These are phyloP conservation scores for Idaea straminata DNA, from an alignment of 2,888 invertebrate species.

Conservation along the genomic window DNA sequence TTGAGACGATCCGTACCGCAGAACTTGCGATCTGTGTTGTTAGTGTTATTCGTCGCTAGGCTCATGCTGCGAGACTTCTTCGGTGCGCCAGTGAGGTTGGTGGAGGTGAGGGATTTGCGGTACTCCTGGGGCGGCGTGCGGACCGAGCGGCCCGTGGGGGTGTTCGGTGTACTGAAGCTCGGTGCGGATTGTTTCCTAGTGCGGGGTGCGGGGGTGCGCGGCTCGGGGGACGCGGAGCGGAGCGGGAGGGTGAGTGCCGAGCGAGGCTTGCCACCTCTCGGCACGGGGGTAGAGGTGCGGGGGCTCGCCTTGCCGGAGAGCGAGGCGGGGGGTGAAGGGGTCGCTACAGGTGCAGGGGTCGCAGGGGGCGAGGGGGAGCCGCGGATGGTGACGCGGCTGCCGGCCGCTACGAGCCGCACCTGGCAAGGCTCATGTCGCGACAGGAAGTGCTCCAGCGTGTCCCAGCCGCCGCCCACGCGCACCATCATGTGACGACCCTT, in stretches of 20 bases:
- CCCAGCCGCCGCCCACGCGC: slow-evolving; percentile 96
- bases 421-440: slow-evolving; percentile 93
- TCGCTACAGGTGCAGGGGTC: slow-evolving; percentile 29
- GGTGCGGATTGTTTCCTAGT: slow-evolving; percentile 68
- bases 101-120: slow-evolving; percentile 54
- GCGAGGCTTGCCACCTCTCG: slow-evolving; percentile 31
- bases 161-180: slow-evolving; percentile 61
- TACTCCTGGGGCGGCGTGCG: slow-evolving; percentile 56
- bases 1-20: slow-evolving; percentile 60
- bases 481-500: slow-evolving; percentile 98
- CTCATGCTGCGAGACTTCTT: slow-evolving; percentile 73
- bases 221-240: slow-evolving; percentile 39
- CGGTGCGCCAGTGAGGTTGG: slow-evolving; percentile 42
- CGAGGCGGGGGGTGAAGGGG: slow-evolving; percentile 15
- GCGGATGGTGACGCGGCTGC: slow-evolving; percentile 33
- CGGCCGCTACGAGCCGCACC: slow-evolving; percentile 80
- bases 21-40: slow-evolving; percentile 23
- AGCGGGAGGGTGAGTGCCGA: slow-evolving; percentile 60
- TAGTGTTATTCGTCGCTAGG: slow-evolving; percentile 48
- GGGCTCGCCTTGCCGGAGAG: slow-evolving; percentile 10
- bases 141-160: slow-evolving; percentile 49
- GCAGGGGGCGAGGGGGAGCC: slow-evolving; percentile 26
- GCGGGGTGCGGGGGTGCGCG: slow-evolving; percentile 36
- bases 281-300: slow-evolving; percentile 55
- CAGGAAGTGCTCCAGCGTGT: slow-evolving; percentile 95